These are phyloP conservation scores for Benthosema pterotum DNA, from an alignment of 2,797 vertebrate species.

Conservation along the genomic window DNA sequence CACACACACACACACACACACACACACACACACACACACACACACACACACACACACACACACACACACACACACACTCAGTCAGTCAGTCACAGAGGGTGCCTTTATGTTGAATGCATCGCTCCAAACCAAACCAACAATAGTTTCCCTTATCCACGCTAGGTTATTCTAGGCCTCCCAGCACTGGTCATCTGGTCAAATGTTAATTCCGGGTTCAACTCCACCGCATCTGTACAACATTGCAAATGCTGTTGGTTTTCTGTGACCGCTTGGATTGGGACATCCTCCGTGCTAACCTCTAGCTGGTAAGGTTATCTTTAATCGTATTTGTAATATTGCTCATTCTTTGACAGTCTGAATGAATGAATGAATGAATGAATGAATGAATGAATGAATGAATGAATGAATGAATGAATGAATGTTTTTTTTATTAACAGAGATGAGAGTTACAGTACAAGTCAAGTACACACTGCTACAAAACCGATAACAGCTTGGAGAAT, in stretches of 20 bases:
- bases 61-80: slow-evolving; percentile 15
- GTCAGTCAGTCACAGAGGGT: slow-evolving; percentile 29
- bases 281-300: slow-evolving; percentile 17
- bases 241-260: slow-evolving; percentile 7
- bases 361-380: no score
- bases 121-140: slow-evolving; percentile 70
- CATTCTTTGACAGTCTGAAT: background rate
- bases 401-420: no score
- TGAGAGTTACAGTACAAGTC: no score
- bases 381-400: no score
- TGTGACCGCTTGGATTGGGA: slow-evolving; percentile 19
- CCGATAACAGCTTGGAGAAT: no score
- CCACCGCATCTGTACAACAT: slow-evolving; percentile 22
- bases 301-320: slow-evolving; percentile 38
- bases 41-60: slow-evolving; percentile 10
- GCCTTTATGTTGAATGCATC: slow-evolving; percentile 48
- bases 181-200: slow-evolving; percentile 53
- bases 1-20: slow-evolving; percentile 4
- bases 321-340: background rate
- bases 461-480: no score
- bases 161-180: slow-evolving; percentile 58
- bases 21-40: slow-evolving; percentile 7
- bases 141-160: slow-evolving; percentile 61
- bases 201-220: slow-evolving; percentile 20
- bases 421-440: no score